Conservation (phyloP, 2,797 vertebrate genomes). For the Hyperoplus immaculatus region DNA sequence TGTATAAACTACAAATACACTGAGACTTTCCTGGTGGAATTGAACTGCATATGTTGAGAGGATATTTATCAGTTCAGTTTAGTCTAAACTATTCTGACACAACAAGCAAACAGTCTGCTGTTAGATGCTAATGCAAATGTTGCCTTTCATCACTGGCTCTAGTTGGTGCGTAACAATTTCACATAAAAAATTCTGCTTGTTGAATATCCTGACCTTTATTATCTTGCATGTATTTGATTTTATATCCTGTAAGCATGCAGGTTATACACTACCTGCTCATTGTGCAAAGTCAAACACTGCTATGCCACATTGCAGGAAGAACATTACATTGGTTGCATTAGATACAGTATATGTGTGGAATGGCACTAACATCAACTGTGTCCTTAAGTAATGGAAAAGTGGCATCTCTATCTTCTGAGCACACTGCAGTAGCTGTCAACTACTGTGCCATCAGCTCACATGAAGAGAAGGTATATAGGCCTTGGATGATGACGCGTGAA, state of each 20-base stretch:
- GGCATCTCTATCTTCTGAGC: conserved; percentile 47
- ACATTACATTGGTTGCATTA: background rate
- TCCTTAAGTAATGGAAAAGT: background rate
- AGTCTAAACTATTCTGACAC: conserved; percentile 5
- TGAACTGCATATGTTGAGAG: background rate
- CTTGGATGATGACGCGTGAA: conserved; percentile 68
- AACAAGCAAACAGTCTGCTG: background rate
- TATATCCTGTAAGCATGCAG: background rate
- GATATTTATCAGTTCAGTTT: background rate
- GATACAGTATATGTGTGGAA: background rate
- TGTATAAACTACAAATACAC: background rate
- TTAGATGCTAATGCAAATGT: background rate
- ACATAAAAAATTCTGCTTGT: background rate
- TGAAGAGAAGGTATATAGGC: conserved; percentile 34
- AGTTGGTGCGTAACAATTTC: background rate
- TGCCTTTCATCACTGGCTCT: background rate
- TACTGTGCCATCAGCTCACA: conserved; percentile 57
- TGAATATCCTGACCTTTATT: background rate
- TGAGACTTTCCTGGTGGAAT: background rate
- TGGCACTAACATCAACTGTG: background rate
- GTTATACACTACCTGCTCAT: background rate
- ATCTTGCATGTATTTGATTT: background rate
- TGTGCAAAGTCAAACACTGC: background rate
- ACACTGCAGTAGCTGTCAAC: conserved; percentile 61
- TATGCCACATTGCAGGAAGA: background rate